phyloP scores from a whole-genome alignment of 1,140 invertebrate species.

The Helicoverpa zea region DNA sequence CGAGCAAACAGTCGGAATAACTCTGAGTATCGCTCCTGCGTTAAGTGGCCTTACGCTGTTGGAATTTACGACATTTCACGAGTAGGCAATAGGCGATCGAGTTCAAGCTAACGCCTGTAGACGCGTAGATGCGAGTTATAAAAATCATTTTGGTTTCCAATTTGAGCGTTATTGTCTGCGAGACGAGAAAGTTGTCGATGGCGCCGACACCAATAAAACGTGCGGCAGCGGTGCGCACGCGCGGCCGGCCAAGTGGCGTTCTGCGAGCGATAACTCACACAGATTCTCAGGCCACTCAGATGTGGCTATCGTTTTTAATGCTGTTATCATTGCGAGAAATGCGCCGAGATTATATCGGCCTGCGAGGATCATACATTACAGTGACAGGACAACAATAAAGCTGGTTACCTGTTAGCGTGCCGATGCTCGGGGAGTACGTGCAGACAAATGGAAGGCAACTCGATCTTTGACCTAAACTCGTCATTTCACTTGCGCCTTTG shows the following conservation, averaged over 20 bases:
- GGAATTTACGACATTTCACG: slow-evolving; percentile 79
- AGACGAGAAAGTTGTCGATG: slow-evolving; percentile 83
- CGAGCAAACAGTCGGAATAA: slow-evolving; percentile 81
- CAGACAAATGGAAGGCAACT: slow-evolving; percentile 72
- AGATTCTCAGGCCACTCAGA: slow-evolving; percentile 65
- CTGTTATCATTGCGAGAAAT: slow-evolving; percentile 63
- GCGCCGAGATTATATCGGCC: slow-evolving; percentile 72
- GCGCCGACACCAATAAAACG: slow-evolving; percentile 84
- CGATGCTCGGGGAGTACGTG: slow-evolving; percentile 53
- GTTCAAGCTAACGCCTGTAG: slow-evolving; percentile 70
- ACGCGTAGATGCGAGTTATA: slow-evolving; percentile 73
- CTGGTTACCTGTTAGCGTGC: slow-evolving; percentile 75
- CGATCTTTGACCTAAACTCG: slow-evolving; percentile 42
- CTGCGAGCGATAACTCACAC: slow-evolving; percentile 68
- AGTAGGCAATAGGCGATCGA: slow-evolving; percentile 68
- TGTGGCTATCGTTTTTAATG: slow-evolving; percentile 69
- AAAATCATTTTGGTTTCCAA: slow-evolving; percentile 83
- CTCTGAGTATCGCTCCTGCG: slow-evolving; percentile 77
- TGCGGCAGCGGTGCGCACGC: slow-evolving; percentile 71
- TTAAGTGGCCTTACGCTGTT: slow-evolving; percentile 75
- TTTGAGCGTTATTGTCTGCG: slow-evolving; percentile 82
- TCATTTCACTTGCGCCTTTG: slow-evolving; percentile 32
- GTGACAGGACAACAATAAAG: slow-evolving; percentile 81
- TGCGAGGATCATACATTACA: slow-evolving; percentile 73
- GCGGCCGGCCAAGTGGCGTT: slow-evolving; percentile 57